Percentiles rank a stretch among this genome's conserved stretches.
Evolutionary conservation across 2,113 vertebrate genomes (phyloP).

Genomic region (Prunella himalayana): DNA sequence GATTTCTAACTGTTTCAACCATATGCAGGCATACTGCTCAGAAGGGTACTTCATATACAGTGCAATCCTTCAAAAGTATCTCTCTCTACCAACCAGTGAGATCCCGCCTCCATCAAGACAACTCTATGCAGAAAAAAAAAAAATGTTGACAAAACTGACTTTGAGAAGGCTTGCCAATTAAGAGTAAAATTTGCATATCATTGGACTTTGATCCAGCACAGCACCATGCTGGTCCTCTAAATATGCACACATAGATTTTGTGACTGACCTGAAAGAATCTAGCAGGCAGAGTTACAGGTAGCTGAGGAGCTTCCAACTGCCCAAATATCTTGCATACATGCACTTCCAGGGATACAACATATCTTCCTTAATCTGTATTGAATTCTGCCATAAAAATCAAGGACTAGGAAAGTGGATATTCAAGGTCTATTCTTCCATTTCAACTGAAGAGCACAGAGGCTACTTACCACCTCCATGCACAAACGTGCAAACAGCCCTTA

Average conservation of each 20-base stretch:
- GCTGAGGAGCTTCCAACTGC: not conserved
- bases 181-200: not conserved
- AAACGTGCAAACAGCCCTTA: not conserved
- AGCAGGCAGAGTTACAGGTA: not conserved
- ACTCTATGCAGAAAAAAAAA: accelerated
- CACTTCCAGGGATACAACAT: not conserved
- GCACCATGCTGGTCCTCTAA: not conserved
- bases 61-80: not conserved
- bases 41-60: not conserved
- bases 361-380: not conserved
- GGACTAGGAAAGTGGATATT: not conserved
- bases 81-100: not conserved
- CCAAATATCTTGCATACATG: not conserved
- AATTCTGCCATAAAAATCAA: not conserved
- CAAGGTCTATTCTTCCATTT: not conserved
- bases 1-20: not conserved
- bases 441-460: not conserved
- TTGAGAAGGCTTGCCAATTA: not conserved
- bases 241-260: not conserved
- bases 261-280: not conserved
- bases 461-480: not conserved
- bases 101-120: not conserved
- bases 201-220: not conserved
- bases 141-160: not conserved
- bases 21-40: not conserved